phyloP scores from a whole-genome alignment of 1,140 invertebrate genomes.

The Drosophila takahashii region DNA sequence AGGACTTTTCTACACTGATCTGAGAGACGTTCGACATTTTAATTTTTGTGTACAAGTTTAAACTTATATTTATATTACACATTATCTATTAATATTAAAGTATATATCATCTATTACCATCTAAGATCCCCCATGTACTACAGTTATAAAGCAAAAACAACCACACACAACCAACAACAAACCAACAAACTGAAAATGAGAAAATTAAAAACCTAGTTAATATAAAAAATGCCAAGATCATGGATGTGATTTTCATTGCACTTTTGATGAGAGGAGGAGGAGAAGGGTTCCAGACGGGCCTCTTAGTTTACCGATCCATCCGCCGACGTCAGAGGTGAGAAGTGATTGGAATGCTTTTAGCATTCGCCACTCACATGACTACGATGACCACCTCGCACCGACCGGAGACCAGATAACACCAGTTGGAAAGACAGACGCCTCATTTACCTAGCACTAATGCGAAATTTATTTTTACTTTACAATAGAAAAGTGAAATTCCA shows the following conservation, averaged over 20 bases:
- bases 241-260: conserved; percentile 8
- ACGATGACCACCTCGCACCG: conserved; percentile 6
- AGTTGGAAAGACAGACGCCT: conserved; percentile 9
- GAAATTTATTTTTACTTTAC: conserved; percentile 66
- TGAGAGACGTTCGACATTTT: conserved; percentile 66
- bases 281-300: neutral
- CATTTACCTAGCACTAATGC: conserved; percentile 63
- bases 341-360: conserved; percentile 68
- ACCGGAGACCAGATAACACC: conserved; percentile 30
- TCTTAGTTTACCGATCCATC: neutral
- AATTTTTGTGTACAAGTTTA: conserved; percentile 78
- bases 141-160: conserved; percentile 71
- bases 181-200: conserved; percentile 74
- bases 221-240: conserved; percentile 51
- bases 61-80: conserved; percentile 76
- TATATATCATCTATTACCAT: conserved; percentile 76
- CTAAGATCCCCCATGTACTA: conserved; percentile 72
- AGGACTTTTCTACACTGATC: conserved; percentile 28
- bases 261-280: no score
- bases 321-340: conserved; percentile 49
- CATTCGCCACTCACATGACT: conserved; percentile 29
- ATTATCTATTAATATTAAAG: conserved; percentile 61
- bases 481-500: conserved; percentile 67
- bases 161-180: conserved; percentile 55
- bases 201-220: conserved; percentile 81